Conservation (phyloP, 2,888 invertebrate species). For the Spodoptera picta region DNA sequence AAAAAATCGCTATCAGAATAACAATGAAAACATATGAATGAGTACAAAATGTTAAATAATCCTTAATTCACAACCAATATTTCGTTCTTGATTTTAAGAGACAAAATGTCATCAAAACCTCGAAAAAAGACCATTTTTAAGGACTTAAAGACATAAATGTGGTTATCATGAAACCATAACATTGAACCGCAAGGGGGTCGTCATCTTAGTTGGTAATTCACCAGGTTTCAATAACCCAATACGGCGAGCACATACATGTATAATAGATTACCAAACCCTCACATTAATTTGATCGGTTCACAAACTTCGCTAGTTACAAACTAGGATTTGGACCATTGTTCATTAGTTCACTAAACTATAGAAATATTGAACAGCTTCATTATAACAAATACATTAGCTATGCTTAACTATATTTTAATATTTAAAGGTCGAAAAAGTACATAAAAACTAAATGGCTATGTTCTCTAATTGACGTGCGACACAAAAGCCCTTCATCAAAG, state of each 20-base stretch:
- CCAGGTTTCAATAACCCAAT: conserved; percentile 53
- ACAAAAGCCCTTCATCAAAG: too few species aligned
- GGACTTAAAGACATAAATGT: not conserved
- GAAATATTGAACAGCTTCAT: not conserved
- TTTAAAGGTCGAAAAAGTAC: too few species aligned
- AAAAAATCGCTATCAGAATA: too few species aligned
- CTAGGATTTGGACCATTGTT: conserved; percentile 32
- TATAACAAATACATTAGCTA: not conserved
- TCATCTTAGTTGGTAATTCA: conserved; percentile 37
- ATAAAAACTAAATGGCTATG: too few species aligned
- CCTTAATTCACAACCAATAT: too few species aligned
- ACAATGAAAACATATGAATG: too few species aligned
- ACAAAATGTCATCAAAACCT: too few species aligned
- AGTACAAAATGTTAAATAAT: too few species aligned
- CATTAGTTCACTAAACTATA: conserved; percentile 15
- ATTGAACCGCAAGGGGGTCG: conserved; percentile 32
- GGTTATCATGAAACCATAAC: conserved; percentile 7
- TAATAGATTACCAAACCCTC: conserved; percentile 49
- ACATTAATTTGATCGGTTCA: conserved; percentile 41
- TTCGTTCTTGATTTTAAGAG: too few species aligned
- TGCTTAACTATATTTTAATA: too few species aligned
- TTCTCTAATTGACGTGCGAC: too few species aligned
- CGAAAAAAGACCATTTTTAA: too few species aligned
- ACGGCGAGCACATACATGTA: conserved; percentile 28
- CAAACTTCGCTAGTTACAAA: conserved; percentile 39